Evolutionary conservation across 2,888 invertebrate species (phyloP).

Genomic region (Podotricha telesiphe): DNA sequence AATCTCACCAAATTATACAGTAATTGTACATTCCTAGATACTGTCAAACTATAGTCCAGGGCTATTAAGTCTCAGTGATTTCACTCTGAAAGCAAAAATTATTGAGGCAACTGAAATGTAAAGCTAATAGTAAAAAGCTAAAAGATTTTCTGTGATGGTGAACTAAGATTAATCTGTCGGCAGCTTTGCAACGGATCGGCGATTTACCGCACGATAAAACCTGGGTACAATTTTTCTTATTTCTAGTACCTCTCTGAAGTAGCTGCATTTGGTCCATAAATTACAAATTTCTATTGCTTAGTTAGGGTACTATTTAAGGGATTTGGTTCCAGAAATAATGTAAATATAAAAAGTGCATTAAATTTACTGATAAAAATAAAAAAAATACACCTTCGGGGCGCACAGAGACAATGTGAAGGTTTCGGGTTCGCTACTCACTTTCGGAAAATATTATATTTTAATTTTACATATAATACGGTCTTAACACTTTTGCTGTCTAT

Average conservation of each 20-base stretch:
- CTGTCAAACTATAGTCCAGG: neutral
- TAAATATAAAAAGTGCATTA: too few species aligned
- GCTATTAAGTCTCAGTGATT: neutral
- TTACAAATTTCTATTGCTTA: conserved; percentile 25
- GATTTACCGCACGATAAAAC: conserved; percentile 67
- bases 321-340: neutral
- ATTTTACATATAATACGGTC: too few species aligned
- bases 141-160: conserved; percentile 45
- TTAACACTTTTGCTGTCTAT: too few species aligned
- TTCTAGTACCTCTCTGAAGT: conserved; percentile 25
- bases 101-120: conserved; percentile 10
- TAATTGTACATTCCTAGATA: neutral
- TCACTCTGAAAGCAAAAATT: neutral
- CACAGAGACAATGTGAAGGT: too few species aligned
- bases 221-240: conserved; percentile 54
- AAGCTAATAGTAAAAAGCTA: conserved; percentile 17
- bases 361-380: neutral
- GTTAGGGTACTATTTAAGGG: neutral
- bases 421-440: too few species aligned
- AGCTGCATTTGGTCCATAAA: conserved; percentile 28
- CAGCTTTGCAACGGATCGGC: conserved; percentile 61
- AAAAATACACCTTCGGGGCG: too few species aligned
- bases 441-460: too few species aligned
- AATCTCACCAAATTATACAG: neutral
- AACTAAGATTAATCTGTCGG: conserved; percentile 65